A percentile compares a stretch with the other conserved stretches of the same genome.
These are phyloP conservation scores for Corythaixoides concolor DNA, from an alignment of 2,113 vertebrate species.

Conservation along the genomic window DNA sequence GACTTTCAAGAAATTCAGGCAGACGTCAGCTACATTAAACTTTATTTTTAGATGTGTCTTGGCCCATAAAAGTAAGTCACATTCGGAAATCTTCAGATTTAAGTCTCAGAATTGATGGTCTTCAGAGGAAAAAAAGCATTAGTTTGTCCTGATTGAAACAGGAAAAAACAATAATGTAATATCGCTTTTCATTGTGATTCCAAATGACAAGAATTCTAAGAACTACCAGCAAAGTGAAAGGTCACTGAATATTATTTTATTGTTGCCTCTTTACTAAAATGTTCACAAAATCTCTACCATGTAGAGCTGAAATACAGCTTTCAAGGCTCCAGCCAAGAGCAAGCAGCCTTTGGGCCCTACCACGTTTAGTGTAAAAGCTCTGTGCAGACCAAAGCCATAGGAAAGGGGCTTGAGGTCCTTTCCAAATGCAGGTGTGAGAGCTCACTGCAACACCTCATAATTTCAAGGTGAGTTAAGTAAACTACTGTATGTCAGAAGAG, in stretches of 20 bases:
- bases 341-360: not conserved
- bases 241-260: not conserved
- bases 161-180: too few species aligned
- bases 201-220: not conserved
- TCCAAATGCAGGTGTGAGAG: not conserved
- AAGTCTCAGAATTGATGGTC: not conserved
- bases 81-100: not conserved
- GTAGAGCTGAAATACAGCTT: not conserved
- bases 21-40: not conserved
- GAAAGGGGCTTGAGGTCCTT: not conserved
- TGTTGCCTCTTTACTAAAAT: not conserved
- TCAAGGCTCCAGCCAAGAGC: not conserved
- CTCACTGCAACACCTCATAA: constrained; percentile 4
- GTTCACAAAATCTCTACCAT: not conserved
- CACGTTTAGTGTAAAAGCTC: not conserved
- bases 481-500: not conserved
- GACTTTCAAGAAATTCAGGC: not conserved
- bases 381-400: not conserved
- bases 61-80: not conserved
- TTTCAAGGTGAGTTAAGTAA: constrained; percentile 4
- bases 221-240: not conserved
- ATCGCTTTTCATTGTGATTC: not conserved
- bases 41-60: not conserved
- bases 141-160: not conserved
- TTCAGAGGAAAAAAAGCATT: rapidly evolving